phyloP scores from a whole-genome alignment of 2,888 invertebrate genomes.

The Chymomyza fuscimana region DNA sequence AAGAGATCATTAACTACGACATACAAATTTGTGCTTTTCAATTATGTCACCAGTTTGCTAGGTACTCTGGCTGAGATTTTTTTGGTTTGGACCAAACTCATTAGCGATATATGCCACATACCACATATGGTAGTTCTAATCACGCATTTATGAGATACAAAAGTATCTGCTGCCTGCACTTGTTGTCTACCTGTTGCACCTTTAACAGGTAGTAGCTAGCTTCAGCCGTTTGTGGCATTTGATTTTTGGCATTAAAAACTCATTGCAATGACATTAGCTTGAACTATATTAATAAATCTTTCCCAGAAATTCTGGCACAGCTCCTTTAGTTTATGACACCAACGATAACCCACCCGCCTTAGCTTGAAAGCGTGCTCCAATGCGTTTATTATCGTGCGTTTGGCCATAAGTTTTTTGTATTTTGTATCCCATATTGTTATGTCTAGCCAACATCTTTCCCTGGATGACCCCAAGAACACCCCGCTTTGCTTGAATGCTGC shows the following conservation, averaged over 20 bases:
- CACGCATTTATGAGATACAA: constrained; percentile 6
- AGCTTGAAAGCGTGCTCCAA: neutral
- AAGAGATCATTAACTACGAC: neutral
- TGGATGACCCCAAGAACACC: constrained; percentile 21
- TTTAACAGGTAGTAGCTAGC: neutral
- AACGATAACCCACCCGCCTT: constrained; percentile 39
- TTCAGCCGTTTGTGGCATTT: neutral
- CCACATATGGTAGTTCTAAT: constrained; percentile 25
- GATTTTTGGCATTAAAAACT: constrained; percentile 47
- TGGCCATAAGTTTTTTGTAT: constrained; percentile 37
- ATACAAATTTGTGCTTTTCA: constrained; percentile 9
- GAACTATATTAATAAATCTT: neutral
- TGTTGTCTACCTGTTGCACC: neutral
- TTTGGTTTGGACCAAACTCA: constrained; percentile 24
- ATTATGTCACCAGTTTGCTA: constrained; percentile 1
- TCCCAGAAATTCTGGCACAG: neutral
- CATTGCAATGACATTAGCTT: constrained; percentile 27
- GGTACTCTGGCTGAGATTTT: constrained; percentile 10
- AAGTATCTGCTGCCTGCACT: neutral
- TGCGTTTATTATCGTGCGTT: constrained; percentile 43
- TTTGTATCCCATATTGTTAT: constrained; percentile 19
- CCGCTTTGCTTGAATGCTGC: constrained; percentile 8
- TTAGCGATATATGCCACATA: constrained; percentile 24
- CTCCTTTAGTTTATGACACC: constrained; percentile 24
- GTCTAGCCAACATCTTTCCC: constrained; percentile 32